Evolutionary conservation across 2,888 invertebrate species (phyloP), one percentile per base, ranked within the genome.

Genomic region (Megalurothrips usitatus): DNA sequence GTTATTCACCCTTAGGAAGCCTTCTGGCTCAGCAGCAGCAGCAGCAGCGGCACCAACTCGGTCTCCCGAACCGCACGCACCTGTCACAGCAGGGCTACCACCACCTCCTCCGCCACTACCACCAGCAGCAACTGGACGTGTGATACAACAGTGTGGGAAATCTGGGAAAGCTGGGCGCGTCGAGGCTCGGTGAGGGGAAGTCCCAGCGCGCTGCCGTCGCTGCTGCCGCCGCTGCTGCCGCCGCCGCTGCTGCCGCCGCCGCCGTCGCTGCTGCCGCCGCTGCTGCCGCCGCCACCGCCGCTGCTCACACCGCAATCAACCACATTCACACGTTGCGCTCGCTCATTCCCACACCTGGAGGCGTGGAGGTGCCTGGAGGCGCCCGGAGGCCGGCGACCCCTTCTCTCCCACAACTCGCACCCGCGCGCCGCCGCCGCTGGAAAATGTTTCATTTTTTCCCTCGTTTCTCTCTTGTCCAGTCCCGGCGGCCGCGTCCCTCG

Each of bases 281-380:
- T 49, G 49, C 49, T 49, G 49, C 63, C 17, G 63, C 63, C n/a
- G 68, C 52, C 52, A 17, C 52, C 52, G 52, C 52, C 17, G 14
- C 58, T 58, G 58, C 58, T 26, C 68, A 26, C 68, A 75, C 68
- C 68, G 26, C 68, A 75, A 75, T 75, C 68, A 23, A 26, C 26
- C 68, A 75, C 68, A 75, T 75, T 75, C 68, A 75, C 68, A 75
- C 68, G 68, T 26, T 23, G 68, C 58, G 58, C 58, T 17, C n/a
- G 58, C 58, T 58, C 58, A 58, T 58, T 75, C 68, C 68, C 68
- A 75, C 68, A 75, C 68, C 68, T 75, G 12, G 58, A 17, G 49
- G n/a, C n/a, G 63, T n/a, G 68, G 68, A 11, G 68, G n/a, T 3
- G 68, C 68, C 68, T 11, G 23, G 68, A n/a, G 10, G n/a, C 68